Percentiles rank a stretch among this genome's conserved stretches.
Conservation (phyloP, 2,888 invertebrate genomes). For the Spatulosminthurus flaviceps region DNA sequence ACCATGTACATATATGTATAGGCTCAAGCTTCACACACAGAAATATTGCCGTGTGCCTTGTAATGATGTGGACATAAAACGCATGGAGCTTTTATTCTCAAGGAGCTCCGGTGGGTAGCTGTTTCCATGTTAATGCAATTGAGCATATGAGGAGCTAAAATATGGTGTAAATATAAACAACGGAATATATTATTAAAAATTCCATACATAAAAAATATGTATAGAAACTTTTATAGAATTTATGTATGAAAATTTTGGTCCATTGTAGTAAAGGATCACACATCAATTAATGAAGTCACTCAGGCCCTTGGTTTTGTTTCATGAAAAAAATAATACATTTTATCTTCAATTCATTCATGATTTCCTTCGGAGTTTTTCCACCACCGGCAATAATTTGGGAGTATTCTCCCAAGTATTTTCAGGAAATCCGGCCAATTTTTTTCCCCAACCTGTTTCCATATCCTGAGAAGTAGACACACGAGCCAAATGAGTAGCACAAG, state of each 20-base stretch:
- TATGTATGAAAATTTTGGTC: too few species aligned
- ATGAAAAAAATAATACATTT: neutral
- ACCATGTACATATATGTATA: too few species aligned
- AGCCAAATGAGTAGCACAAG: neutral
- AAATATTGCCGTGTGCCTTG: too few species aligned
- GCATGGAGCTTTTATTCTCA: too few species aligned
- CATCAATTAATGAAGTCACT: constrained; percentile 3
- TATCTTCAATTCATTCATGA: constrained; percentile 19
- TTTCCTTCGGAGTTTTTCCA: constrained; percentile 7
- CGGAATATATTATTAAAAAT: too few species aligned
- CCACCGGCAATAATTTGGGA: constrained; percentile 8
- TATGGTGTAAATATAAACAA: too few species aligned
- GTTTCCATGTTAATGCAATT: too few species aligned
- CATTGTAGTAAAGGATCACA: neutral
- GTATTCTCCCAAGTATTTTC: neutral
- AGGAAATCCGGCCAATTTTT: constrained; percentile 34
- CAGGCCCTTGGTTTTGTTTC: neutral
- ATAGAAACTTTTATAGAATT: too few species aligned
- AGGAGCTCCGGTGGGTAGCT: neutral
- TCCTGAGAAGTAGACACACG: neutral
- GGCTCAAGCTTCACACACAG: too few species aligned
- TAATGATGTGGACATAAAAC: too few species aligned
- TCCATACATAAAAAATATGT: too few species aligned
- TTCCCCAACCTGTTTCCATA: constrained; percentile 13
- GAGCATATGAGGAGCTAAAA: too few species aligned